Percentiles rank a stretch among this genome's conserved stretches.
These are phyloP conservation scores for Channa maculata DNA, from an alignment of 2,113 vertebrate genomes.

Conservation along the genomic window DNA sequence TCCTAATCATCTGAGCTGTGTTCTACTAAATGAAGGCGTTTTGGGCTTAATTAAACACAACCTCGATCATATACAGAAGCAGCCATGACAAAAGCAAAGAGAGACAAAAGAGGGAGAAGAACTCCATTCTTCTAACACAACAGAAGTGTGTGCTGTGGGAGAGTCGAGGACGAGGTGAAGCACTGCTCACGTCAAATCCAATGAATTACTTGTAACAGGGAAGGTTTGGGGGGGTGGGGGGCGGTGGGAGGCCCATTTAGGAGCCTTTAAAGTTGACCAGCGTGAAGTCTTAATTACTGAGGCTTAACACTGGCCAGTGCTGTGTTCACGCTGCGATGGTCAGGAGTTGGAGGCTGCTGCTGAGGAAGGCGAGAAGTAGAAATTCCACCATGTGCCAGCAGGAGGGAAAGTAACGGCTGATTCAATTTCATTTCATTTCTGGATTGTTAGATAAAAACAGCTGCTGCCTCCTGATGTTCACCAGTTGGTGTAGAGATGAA, in stretches of 20 bases:
- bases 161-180: conserved; percentile 67
- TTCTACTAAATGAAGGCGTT: conserved; percentile 49
- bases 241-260: conserved; percentile 62
- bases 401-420: conserved; percentile 36
- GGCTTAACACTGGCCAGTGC: conserved; percentile 71
- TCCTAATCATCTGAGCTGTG: conserved; percentile 40
- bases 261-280: conserved; percentile 80
- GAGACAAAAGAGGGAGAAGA: conserved; percentile 64
- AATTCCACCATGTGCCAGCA: conserved; percentile 39
- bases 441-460: conserved; percentile 49
- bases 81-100: conserved; percentile 35
- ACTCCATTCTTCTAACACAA: conserved; percentile 65
- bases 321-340: conserved; percentile 74
- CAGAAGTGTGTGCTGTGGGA: conserved; percentile 42
- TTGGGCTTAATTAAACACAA: conserved; percentile 73
- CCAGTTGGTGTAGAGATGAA: conserved; percentile 27
- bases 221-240: conserved; percentile 13
- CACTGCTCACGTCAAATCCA: conserved; percentile 70
- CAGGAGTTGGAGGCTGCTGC: conserved; percentile 75
- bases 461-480: conserved; percentile 27
- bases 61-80: conserved; percentile 47
- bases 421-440: conserved; percentile 27
- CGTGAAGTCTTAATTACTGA: conserved; percentile 83
- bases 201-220: conserved; percentile 69
- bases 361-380: conserved; percentile 69